Percentiles rank a stretch among this genome's conserved stretches.
phyloP scores from a whole-genome alignment of 2,797 vertebrate genomes.

The Macrochelys suwanniensis region DNA sequence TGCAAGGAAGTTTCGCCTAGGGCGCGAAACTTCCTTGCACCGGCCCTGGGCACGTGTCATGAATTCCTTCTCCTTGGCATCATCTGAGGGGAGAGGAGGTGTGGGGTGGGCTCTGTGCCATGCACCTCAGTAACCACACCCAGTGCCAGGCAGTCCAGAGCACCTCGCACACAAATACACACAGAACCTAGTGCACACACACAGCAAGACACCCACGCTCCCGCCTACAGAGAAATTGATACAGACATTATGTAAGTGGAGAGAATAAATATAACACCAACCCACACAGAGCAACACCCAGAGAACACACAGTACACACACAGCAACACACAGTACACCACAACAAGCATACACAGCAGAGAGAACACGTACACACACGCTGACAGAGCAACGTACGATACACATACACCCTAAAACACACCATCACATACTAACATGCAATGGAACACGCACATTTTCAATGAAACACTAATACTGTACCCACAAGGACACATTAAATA shows the following conservation, averaged over 20 bases:
- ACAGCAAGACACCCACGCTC: background rate
- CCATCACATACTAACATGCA: background rate
- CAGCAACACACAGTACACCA: background rate
- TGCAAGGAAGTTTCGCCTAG: no score
- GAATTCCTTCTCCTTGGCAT: constrained; percentile 40
- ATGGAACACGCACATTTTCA: background rate
- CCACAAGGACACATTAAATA: background rate
- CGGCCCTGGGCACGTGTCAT: background rate
- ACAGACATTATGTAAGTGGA: rapidly evolving
- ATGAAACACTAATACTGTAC: background rate
- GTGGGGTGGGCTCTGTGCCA: background rate
- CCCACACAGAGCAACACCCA: background rate
- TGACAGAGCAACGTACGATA: background rate
- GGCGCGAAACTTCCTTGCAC: no score
- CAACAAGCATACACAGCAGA: no score
- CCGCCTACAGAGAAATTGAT: background rate
- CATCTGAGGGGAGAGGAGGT: constrained; percentile 24
- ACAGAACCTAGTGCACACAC: rapidly evolving
- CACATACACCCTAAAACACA: background rate
- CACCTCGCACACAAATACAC: background rate
- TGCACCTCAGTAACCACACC: background rate
- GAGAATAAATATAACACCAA: background rate
- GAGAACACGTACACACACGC: background rate
- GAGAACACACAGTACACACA: background rate
- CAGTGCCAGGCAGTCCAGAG: background rate